phyloP scores from a whole-genome alignment of 2,888 invertebrate species.

The Maniola hyperantus region DNA sequence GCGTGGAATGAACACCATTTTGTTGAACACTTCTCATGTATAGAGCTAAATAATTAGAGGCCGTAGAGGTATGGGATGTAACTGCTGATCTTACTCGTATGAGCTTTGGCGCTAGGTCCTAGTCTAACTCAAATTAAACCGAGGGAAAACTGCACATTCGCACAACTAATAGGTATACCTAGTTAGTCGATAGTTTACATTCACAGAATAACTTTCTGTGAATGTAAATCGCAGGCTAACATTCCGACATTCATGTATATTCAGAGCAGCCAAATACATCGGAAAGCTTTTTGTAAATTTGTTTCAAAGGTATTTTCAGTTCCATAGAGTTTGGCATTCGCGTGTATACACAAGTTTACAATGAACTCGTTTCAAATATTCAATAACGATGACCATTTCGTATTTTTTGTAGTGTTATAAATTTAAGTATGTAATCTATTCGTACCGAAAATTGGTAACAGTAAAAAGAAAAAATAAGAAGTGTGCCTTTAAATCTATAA shows the following conservation, averaged over 20 bases:
- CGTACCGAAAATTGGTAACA: no score
- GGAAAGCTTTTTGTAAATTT: conserved; percentile 36
- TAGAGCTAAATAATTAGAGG: no score
- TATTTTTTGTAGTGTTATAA: conserved; percentile 1
- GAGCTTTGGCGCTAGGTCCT: neutral
- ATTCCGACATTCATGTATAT: conserved; percentile 28
- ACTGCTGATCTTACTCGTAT: no score
- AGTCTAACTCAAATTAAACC: neutral
- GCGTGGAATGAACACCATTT: no score
- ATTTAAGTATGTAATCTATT: neutral
- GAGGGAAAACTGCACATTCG: conserved; percentile 11
- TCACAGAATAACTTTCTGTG: conserved; percentile 18
- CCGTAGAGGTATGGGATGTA: no score
- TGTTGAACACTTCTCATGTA: no score
- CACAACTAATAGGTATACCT: neutral
- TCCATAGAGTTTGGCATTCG: conserved; percentile 16
- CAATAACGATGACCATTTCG: neutral
- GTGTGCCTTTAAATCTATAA: no score
- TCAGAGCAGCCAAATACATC: conserved; percentile 30
- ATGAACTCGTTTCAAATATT: conserved; percentile 7
- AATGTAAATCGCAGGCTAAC: conserved; percentile 17
- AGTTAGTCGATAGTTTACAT: conserved; percentile 22
- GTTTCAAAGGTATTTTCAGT: conserved; percentile 29
- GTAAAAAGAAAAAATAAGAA: no score
- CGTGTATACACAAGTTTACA: conserved; percentile 6